Percentiles rank a stretch among this genome's conserved stretches.
Evolutionary conservation across 1,140 invertebrate genomes (phyloP).

Genomic region (Drosophila lacertosa): DNA sequence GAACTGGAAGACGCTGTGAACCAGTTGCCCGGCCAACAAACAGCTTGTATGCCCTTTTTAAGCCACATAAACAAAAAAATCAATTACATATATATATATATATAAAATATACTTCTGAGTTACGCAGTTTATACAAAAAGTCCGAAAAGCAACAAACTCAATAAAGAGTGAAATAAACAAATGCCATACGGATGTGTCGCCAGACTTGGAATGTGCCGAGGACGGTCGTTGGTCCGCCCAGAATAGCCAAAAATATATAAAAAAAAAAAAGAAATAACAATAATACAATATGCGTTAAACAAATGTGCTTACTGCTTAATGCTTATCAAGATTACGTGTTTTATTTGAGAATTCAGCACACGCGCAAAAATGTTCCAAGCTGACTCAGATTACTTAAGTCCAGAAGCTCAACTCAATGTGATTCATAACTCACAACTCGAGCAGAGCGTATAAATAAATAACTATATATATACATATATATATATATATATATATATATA

Average conservation of each 20-base stretch:
- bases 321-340: constrained; percentile 18
- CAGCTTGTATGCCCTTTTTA: constrained; percentile 45
- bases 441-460: not conserved
- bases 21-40: constrained; percentile 3
- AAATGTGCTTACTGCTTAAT: constrained; percentile 13
- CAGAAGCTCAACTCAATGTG: constrained; percentile 15
- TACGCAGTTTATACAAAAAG: constrained; percentile 39
- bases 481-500: not conserved
- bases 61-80: constrained; percentile 36
- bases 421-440: not conserved
- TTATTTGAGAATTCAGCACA: constrained; percentile 27
- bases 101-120: constrained; percentile 44
- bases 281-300: constrained; percentile 3
- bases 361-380: constrained; percentile 4
- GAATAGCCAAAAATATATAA: not conserved
- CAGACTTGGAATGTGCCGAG: constrained; percentile 57
- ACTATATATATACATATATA: not conserved
- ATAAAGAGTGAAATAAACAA: constrained; percentile 27
- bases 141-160: constrained; percentile 24
- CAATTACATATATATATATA: constrained; percentile 49
- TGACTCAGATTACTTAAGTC: constrained; percentile 12
- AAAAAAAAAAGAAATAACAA: not conserved
- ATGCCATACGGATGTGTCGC: constrained; percentile 61
- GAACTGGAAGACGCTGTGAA: constrained; percentile 23
- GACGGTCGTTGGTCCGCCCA: constrained; percentile 68